Evolutionary conservation across 1,140 invertebrate genomes (phyloP), one percentile per base, ranked within the genome.

Genomic region (Nylanderia fulva): DNA sequence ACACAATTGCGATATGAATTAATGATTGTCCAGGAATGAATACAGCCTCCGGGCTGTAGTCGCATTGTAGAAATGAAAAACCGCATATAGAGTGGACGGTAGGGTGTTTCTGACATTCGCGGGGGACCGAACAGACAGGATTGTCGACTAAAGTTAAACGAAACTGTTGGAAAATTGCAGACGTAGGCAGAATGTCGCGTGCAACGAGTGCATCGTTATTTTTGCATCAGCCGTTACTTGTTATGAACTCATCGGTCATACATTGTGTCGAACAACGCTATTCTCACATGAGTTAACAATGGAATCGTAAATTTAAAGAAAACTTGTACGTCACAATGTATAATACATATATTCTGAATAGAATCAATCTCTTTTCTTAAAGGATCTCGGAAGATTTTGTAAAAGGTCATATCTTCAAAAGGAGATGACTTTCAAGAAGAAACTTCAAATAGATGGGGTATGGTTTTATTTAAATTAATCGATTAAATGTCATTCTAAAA

Each of bases 131-230:
- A 13, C 1, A 6, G 13, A 18, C 61, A 18, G 5, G 13, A 79
- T 79, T 79, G 45, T 79, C 21, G 29, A 15, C 29, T n/a, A 36
- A 68, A 68, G 76, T 79, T 79, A 68, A 79, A 68, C 45, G 63
- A 79, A 79, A 79, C 63, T 56, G 61, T 66, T 66, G 75, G 61
- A 13, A 68, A 79, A 79, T 79, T 79, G 76, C 76, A 56, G 33
- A 27, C 61, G 61, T 36, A 27, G 45, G 11, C 27, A 24, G n/a
- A 56, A 79, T 21, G 75, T 79, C 75, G 60, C 60, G 60, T 61
- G 61, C 45, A 79, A 66, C 61, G 76, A 79, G 45, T 39, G n/a
- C 21, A 79, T 79, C n/a, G 75, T 79, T 33, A 79, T 79, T 79
- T 66, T 79, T 68, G 45, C 61, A 79, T 68, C 61, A 42, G 64